These are phyloP conservation scores for Lordiphosa clarofinis DNA, from an alignment of 1,140 invertebrate species.

Conservation along the genomic window DNA sequence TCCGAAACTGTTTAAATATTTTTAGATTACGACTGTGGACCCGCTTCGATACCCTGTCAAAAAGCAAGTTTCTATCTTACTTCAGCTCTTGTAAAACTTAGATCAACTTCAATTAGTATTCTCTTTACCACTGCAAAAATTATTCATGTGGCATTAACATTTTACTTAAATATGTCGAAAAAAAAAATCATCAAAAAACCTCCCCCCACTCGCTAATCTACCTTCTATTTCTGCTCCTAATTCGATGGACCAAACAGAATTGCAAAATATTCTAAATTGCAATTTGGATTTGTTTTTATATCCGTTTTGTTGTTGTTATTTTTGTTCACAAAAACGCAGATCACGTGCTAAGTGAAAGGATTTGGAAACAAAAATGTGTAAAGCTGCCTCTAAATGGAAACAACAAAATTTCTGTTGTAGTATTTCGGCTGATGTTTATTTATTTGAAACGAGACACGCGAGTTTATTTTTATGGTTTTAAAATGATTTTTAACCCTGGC, in stretches of 20 bases:
- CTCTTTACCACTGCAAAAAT: too few species aligned
- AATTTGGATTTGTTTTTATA: constrained; percentile 24
- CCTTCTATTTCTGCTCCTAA: too few species aligned
- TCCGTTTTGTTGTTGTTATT: constrained; percentile 4
- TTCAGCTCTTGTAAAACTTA: too few species aligned
- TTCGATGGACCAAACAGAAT: constrained; percentile 58
- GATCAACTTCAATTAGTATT: too few species aligned
- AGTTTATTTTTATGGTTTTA: constrained; percentile 77
- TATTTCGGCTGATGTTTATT: constrained; percentile 52
- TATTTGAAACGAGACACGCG: constrained; percentile 64
- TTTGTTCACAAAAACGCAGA: constrained; percentile 16
- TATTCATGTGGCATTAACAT: too few species aligned
- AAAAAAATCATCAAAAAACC: too few species aligned
- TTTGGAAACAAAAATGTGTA: constrained; percentile 69
- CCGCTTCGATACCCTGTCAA: too few species aligned
- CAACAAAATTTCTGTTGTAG: constrained; percentile 7
- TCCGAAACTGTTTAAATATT: too few species aligned
- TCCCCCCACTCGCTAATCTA: too few species aligned
- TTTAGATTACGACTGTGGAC: too few species aligned
- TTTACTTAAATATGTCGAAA: too few species aligned
- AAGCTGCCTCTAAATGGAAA: constrained; percentile 44
- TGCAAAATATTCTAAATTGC: constrained; percentile 74
- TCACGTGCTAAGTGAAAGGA: constrained; percentile 67
- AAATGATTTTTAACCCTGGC: constrained; percentile 73
- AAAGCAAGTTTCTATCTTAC: too few species aligned